phyloP scores from a whole-genome alignment of 2,797 vertebrate species.

The Lateolabrax maculatus region DNA sequence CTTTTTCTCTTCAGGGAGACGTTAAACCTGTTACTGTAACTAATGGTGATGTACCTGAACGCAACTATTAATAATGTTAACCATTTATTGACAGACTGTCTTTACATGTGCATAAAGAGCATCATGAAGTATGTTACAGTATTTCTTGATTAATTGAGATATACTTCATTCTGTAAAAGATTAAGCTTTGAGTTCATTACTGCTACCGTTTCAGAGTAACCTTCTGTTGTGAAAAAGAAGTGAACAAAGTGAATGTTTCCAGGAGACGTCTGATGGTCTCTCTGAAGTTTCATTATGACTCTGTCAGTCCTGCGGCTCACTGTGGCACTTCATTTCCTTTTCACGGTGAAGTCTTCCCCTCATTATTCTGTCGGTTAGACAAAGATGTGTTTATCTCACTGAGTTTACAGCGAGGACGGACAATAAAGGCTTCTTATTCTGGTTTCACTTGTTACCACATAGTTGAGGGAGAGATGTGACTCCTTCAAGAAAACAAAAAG shows the following conservation, averaged over 20 bases:
- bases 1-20: background rate
- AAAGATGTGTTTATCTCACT: background rate
- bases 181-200: too few relatives aligned
- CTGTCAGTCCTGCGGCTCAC: background rate
- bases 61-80: too few relatives aligned
- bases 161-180: too few relatives aligned
- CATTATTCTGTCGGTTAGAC: background rate
- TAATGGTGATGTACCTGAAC: background rate
- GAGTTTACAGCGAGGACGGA: background rate
- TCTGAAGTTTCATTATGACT: background rate
- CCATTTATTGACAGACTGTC: too few relatives aligned
- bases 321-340: conserved; percentile 13
- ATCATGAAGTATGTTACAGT: too few relatives aligned
- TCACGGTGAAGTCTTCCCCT: background rate
- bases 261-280: background rate
- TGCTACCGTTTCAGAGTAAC: background rate
- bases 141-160: too few relatives aligned
- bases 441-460: background rate
- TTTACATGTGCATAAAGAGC: too few relatives aligned
- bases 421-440: background rate
- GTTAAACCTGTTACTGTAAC: background rate
- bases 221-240: conserved; percentile 5
- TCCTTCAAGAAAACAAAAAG: background rate
- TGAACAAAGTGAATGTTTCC: background rate
- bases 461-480: background rate